Conservation (phyloP, 2,797 vertebrate species). For the Carapus acus region DNA sequence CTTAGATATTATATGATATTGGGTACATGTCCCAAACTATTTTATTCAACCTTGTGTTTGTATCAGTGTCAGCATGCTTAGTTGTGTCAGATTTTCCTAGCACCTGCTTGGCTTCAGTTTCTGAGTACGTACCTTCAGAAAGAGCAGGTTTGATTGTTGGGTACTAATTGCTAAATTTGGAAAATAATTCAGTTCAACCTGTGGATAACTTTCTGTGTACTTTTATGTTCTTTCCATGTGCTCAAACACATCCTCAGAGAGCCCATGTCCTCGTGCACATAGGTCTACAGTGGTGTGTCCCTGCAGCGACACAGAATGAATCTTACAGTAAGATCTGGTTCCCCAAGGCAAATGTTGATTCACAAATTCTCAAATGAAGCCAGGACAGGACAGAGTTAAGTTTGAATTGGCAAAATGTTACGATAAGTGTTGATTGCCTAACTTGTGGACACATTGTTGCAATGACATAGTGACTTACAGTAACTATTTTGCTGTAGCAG, state of each 20-base stretch:
- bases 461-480: no score
- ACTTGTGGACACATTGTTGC: no score
- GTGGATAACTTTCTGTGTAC: slow-evolving; percentile 44
- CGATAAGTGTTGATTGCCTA: no score
- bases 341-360: not conserved
- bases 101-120: slow-evolving; percentile 38
- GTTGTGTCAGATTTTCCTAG: slow-evolving; percentile 40
- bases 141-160: slow-evolving; percentile 41
- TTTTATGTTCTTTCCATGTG: slow-evolving; percentile 42
- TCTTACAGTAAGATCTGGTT: slow-evolving; percentile 13
- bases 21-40: no score
- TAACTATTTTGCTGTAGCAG: no score
- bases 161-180: slow-evolving; percentile 52
- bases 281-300: no score
- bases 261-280: no score
- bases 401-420: no score
- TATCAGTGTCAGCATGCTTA: slow-evolving; percentile 20
- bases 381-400: slow-evolving; percentile 15
- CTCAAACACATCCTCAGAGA: slow-evolving; percentile 27
- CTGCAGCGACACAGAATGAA: slow-evolving; percentile 15
- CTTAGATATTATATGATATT: no score
- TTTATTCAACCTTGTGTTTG: no score
- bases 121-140: slow-evolving; percentile 37
- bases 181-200: slow-evolving; percentile 46
- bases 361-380: slow-evolving; percentile 8